A percentile compares a stretch with the other conserved stretches of the same genome.
Conservation (phyloP, 2,113 vertebrate genomes). For the Nanger granti region DNA sequence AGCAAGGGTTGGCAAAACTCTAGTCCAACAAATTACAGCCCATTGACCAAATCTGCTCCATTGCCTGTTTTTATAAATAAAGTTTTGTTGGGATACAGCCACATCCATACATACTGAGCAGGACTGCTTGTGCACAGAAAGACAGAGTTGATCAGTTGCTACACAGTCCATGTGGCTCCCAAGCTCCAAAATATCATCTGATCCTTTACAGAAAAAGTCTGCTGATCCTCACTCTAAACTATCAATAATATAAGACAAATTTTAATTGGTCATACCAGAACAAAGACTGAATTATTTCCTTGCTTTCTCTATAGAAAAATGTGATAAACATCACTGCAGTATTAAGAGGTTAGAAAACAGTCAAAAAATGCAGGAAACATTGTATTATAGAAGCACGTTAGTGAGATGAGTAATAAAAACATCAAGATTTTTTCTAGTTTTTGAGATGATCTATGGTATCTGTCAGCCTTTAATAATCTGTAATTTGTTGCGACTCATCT, state of each 20-base stretch:
- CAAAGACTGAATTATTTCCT: background rate
- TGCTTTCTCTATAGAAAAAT: background rate
- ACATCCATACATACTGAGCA: background rate
- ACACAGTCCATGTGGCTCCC: background rate
- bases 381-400: background rate
- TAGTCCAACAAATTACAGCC: background rate
- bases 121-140: background rate
- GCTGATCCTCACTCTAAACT: background rate
- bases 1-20: background rate
- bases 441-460: background rate
- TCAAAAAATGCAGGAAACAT: background rate
- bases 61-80: background rate
- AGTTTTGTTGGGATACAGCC: background rate
- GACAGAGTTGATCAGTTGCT: background rate
- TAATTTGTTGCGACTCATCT: background rate
- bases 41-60: background rate
- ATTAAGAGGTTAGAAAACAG: background rate
- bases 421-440: background rate
- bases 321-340: background rate
- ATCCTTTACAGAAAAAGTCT: background rate
- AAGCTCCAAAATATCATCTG: background rate
- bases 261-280: background rate
- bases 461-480: background rate
- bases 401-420: background rate
- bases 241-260: background rate